These are phyloP conservation scores for Acanthis flammea DNA, from an alignment of 2,797 vertebrate species.

Conservation along the genomic window DNA sequence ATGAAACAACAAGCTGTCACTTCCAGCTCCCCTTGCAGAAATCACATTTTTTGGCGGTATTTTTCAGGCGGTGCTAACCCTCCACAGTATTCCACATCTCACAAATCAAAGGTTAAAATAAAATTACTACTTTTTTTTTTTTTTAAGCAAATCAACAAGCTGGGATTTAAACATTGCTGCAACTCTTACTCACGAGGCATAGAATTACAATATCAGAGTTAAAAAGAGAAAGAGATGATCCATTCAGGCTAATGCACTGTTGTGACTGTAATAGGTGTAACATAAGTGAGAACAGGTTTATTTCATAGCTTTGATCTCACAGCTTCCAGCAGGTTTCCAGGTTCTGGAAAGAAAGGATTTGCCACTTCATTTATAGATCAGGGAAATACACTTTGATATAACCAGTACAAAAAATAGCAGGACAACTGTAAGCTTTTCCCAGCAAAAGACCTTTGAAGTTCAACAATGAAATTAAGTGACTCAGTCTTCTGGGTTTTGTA, in stretches of 20 bases:
- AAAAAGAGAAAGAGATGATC: not conserved
- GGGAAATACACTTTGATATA: conserved; percentile 22
- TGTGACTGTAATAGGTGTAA: not conserved
- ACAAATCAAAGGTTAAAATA: not conserved
- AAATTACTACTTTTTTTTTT: not conserved
- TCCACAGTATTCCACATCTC: not conserved
- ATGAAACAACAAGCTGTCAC: not conserved
- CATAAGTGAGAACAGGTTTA: not conserved
- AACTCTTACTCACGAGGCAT: not conserved
- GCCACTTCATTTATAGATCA: conserved; percentile 7
- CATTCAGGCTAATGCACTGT: not conserved
- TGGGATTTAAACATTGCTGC: not conserved
- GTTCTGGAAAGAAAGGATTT: conserved; percentile 23
- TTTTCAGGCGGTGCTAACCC: not conserved
- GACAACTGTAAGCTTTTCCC: not conserved
- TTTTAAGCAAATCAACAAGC: not conserved
- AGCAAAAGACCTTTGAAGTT: conserved; percentile 13
- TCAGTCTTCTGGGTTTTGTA: not conserved
- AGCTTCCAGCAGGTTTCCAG: conserved; percentile 18
- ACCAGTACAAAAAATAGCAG: not conserved
- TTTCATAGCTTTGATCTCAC: conserved; percentile 25
- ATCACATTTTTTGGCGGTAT: not conserved
- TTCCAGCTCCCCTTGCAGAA: not conserved
- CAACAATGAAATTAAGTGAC: not conserved
- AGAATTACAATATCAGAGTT: not conserved